phyloP scores from a whole-genome alignment of 2,888 invertebrate species.

The Caenorhabditis sinica region DNA sequence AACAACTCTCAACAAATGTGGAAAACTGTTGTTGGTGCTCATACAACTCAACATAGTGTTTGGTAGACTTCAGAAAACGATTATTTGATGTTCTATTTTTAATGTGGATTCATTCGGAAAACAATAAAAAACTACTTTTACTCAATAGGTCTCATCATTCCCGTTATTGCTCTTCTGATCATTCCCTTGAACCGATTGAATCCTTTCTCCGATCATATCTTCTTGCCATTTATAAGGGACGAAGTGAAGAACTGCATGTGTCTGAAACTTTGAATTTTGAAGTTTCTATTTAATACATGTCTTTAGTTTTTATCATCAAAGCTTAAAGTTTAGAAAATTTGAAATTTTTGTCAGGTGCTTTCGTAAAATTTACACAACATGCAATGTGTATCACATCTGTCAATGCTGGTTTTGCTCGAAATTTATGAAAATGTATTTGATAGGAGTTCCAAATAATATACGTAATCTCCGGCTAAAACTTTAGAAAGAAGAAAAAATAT shows the following conservation, averaged over 20 bases:
- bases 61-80: constrained; percentile 15
- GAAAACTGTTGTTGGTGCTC: constrained; percentile 32
- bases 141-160: background rate
- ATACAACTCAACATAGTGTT: constrained; percentile 20
- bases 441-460: no score
- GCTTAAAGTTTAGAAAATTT: no score
- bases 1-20: constrained; percentile 30
- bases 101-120: no score
- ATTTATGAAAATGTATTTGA: no score
- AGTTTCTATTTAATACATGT: no score
- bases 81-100: background rate
- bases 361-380: no score
- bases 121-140: background rate
- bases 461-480: no score
- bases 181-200: background rate
- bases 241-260: constrained; percentile 13
- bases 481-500: no score
- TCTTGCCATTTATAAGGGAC: constrained; percentile 11
- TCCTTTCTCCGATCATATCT: background rate
- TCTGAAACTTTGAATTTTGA: background rate
- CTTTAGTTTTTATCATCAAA: no score
- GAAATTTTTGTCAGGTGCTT: no score
- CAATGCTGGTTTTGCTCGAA: no score
- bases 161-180: background rate
- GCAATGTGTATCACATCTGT: no score